Conservation (phyloP, 2,113 vertebrate genomes). For the Pteruthius melanotis region DNA sequence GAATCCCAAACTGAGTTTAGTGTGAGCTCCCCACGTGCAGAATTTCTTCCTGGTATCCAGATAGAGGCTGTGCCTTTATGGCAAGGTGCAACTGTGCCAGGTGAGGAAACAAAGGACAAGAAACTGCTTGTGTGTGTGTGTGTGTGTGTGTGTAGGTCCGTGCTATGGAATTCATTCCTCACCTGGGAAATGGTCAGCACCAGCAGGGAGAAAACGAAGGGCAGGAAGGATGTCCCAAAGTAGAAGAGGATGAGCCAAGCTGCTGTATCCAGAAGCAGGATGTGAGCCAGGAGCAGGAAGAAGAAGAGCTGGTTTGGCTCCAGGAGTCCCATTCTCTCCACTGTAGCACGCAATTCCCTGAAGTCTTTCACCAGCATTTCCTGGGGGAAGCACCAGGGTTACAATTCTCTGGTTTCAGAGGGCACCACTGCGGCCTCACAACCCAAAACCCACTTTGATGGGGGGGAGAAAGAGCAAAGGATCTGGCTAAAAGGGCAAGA, state of each 20-base stretch:
- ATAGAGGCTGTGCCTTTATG: not conserved
- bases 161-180: not conserved
- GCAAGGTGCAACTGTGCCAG: not conserved
- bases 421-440: not conserved
- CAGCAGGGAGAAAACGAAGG: slow-evolving; percentile 62
- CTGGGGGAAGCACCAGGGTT: slow-evolving; percentile 33
- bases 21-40: not conserved
- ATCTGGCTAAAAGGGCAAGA: not conserved
- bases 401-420: not conserved
- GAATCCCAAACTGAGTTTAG: not conserved
- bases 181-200: slow-evolving; percentile 75
- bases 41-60: not conserved
- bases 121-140: not conserved
- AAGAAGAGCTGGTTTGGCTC: slow-evolving; percentile 72
- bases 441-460: not conserved
- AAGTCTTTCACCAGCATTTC: slow-evolving; percentile 71
- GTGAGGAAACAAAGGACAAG: not conserved
- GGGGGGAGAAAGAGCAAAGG: not conserved
- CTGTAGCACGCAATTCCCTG: slow-evolving; percentile 44
- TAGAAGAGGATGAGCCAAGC: slow-evolving; percentile 74
- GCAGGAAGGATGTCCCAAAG: slow-evolving; percentile 70
- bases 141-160: too few species aligned
- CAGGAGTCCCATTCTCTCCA: slow-evolving; percentile 75
- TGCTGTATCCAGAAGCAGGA: slow-evolving; percentile 70
- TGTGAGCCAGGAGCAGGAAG: slow-evolving; percentile 69